A percentile compares a stretch with the other conserved stretches of the same genome.
These are phyloP conservation scores for Gila orcuttii DNA, from an alignment of 2,113 vertebrate genomes.

Conservation along the genomic window DNA sequence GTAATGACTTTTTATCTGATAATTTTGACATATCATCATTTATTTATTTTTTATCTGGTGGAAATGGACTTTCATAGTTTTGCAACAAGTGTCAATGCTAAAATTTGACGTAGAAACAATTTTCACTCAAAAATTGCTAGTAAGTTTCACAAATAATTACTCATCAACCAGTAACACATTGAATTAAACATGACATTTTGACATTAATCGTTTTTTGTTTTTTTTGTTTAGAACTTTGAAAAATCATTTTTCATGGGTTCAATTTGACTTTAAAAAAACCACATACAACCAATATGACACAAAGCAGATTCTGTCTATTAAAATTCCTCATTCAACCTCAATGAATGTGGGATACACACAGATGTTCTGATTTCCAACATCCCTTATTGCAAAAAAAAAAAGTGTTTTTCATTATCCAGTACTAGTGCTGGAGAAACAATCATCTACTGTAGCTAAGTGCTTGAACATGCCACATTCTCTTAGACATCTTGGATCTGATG, in stretches of 20 bases:
- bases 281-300: not conserved
- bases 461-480: conserved; percentile 21
- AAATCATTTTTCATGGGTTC: too few species aligned
- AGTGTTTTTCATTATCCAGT: not conserved
- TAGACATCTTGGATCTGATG: not conserved
- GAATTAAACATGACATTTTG: too few species aligned
- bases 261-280: not conserved
- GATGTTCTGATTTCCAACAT: conserved; percentile 21
- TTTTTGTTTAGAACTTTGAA: too few species aligned
- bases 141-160: too few species aligned
- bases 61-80: not conserved
- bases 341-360: not conserved
- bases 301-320: not conserved
- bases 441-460: conserved; percentile 4
- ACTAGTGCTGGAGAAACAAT: not conserved
- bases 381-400: not conserved
- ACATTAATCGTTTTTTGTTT: too few species aligned
- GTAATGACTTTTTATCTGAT: not conserved
- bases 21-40: not conserved
- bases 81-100: not conserved
- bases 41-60: not conserved
- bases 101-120: too few species aligned
- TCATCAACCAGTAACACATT: too few species aligned
- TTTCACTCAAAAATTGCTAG: too few species aligned
- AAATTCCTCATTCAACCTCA: not conserved